phyloP scores from a whole-genome alignment of 2,797 vertebrate species.

The Syngnathus acus region DNA sequence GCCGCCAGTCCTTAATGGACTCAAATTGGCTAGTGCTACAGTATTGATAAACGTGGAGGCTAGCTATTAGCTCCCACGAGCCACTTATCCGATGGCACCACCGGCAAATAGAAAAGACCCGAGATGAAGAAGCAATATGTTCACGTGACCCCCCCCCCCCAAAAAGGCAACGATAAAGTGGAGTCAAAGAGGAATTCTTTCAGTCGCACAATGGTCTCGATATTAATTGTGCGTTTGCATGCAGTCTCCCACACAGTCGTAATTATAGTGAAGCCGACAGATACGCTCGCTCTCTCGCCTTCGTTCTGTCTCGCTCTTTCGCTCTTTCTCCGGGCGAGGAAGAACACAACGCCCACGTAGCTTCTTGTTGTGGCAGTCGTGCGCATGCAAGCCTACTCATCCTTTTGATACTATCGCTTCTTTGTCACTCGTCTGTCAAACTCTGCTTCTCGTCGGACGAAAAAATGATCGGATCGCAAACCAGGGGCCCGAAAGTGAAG shows the following conservation, averaged over 20 bases:
- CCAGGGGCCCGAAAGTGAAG: not conserved
- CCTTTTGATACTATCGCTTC: constrained; percentile 62
- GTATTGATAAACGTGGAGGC: constrained; percentile 62
- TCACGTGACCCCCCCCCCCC: not conserved
- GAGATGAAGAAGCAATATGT: not conserved
- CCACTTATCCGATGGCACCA: constrained; percentile 52
- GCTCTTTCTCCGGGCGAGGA: constrained; percentile 47
- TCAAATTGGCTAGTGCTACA: constrained; percentile 48
- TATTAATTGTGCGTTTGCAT: constrained; percentile 50
- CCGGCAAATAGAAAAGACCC: not conserved
- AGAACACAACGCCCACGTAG: constrained; percentile 65
- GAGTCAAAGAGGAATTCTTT: constrained; percentile 6
- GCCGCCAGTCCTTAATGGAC: constrained; percentile 58
- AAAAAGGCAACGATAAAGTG: not conserved
- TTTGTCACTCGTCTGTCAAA: constrained; percentile 39
- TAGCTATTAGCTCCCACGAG: constrained; percentile 58
- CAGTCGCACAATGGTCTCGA: constrained; percentile 34
- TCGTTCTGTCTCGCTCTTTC: not conserved
- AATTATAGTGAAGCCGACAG: constrained; percentile 57
- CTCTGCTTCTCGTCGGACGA: constrained; percentile 31
- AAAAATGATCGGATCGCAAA: not conserved
- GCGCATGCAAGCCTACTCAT: constrained; percentile 64
- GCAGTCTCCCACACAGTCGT: constrained; percentile 62
- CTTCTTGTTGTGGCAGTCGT: constrained; percentile 55
- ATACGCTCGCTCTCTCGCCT: constrained; percentile 8